Conservation (phyloP, 2,797 vertebrate species). For the Cephalopachus bancanus region DNA sequence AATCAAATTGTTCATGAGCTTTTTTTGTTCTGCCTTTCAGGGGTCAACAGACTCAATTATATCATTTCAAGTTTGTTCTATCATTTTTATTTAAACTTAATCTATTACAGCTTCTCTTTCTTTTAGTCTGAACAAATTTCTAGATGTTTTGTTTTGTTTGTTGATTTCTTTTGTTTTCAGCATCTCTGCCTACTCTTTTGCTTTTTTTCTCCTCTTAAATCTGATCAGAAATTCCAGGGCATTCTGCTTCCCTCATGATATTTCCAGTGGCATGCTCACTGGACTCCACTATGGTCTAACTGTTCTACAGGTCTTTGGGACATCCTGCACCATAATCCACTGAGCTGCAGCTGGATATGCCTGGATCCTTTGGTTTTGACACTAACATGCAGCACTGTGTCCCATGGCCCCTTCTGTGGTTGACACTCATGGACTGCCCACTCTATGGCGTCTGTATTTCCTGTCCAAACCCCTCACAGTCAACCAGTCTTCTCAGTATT, state of each 20-base stretch:
- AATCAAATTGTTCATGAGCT: background rate
- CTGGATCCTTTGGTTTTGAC: background rate
- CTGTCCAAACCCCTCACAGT: background rate
- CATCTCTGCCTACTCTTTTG: background rate
- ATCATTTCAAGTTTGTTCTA: background rate
- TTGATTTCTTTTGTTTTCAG: background rate
- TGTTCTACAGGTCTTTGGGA: background rate
- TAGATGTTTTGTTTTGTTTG: background rate
- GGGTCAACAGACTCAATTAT: background rate
- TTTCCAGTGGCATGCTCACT: too few relatives aligned
- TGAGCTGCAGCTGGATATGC: background rate
- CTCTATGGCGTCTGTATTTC: background rate
- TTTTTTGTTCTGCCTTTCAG: background rate
- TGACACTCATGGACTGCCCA: background rate
- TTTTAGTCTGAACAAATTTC: background rate
- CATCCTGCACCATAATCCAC: background rate
- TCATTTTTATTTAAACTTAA: background rate
- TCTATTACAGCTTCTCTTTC: background rate
- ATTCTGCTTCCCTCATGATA: accelerated
- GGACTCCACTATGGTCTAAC: background rate
- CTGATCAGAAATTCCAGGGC: background rate
- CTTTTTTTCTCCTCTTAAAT: background rate
- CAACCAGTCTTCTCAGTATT: background rate
- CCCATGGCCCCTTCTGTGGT: accelerated
- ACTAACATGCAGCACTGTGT: too few relatives aligned